Conservation (phyloP, 2,797 vertebrate species). For the Schizothorax lantsangensis region DNA sequence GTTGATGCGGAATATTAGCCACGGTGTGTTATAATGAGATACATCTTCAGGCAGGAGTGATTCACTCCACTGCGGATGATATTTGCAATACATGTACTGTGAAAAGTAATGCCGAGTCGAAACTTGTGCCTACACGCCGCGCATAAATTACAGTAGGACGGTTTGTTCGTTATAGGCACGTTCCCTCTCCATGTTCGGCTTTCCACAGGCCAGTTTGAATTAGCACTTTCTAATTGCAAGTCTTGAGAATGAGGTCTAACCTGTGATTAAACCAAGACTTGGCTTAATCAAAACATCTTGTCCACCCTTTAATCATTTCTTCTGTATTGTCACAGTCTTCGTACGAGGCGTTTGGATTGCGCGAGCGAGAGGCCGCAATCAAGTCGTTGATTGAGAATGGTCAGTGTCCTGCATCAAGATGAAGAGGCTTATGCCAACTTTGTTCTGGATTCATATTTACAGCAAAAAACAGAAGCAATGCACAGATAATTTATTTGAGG, state of each 20-base stretch:
- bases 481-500: neutral
- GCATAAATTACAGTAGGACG: slow-evolving; percentile 44
- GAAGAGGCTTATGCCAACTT: slow-evolving; percentile 13
- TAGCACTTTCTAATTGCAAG: slow-evolving; percentile 50
- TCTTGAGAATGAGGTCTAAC: slow-evolving; percentile 48
- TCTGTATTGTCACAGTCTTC: slow-evolving; percentile 32
- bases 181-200: slow-evolving; percentile 31
- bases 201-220: slow-evolving; percentile 30
- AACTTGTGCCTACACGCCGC: slow-evolving; percentile 51
- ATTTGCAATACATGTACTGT: slow-evolving; percentile 42
- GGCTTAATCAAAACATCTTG: slow-evolving; percentile 55
- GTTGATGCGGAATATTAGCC: slow-evolving; percentile 30
- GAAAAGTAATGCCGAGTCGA: slow-evolving; percentile 28
- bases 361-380: slow-evolving; percentile 40
- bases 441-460: slow-evolving; percentile 13
- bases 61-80: slow-evolving; percentile 49
- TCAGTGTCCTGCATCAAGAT: slow-evolving; percentile 46
- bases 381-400: slow-evolving; percentile 43
- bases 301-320: slow-evolving; percentile 48
- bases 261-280: slow-evolving; percentile 57
- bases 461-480: neutral
- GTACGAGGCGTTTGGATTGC: neutral
- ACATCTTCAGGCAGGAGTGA: slow-evolving; percentile 51
- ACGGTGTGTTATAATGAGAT: slow-evolving; percentile 45
- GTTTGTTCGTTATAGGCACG: slow-evolving; percentile 29